Percentiles rank a stretch among this genome's conserved stretches.
These are phyloP conservation scores for Kryptopterus vitreolus DNA, from an alignment of 2,797 vertebrate genomes.

Conservation along the genomic window DNA sequence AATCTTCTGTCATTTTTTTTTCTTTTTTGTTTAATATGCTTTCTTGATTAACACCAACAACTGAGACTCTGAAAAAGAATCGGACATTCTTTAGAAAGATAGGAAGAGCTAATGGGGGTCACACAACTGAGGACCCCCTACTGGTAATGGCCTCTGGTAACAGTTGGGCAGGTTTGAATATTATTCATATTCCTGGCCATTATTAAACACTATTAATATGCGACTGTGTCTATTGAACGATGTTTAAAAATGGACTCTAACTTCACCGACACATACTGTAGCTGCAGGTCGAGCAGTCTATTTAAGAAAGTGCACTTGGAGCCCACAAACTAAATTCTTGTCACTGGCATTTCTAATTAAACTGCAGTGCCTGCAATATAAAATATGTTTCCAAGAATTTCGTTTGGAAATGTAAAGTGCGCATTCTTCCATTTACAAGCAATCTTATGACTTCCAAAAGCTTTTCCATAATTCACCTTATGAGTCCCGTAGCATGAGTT, in stretches of 20 bases:
- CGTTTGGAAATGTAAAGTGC: background rate
- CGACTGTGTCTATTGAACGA: background rate
- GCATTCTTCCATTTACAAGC: slow-evolving; percentile 2
- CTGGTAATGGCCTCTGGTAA: background rate
- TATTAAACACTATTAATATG: background rate
- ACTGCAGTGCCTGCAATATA: slow-evolving; percentile 7
- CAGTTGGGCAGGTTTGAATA: background rate
- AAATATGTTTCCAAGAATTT: background rate
- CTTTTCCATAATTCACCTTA: slow-evolving; percentile 2
- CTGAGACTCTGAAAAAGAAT: background rate
- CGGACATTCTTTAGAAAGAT: too few species aligned
- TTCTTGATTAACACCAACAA: background rate
- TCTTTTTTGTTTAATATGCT: background rate
- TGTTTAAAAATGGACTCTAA: background rate
- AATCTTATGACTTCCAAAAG: background rate
- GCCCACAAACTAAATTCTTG: slow-evolving; percentile 5
- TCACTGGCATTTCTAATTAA: slow-evolving; percentile 6
- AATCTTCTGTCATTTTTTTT: too few species aligned
- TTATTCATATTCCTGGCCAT: background rate
- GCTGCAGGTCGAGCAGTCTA: background rate
- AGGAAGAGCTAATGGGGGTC: background rate
- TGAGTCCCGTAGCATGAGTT: background rate
- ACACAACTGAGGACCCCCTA: background rate
- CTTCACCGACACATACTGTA: background rate
- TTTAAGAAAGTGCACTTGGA: background rate